Base-by-base conservation (phyloP, 2,113 vertebrate species). In the Peromyscus californicus region DNA sequence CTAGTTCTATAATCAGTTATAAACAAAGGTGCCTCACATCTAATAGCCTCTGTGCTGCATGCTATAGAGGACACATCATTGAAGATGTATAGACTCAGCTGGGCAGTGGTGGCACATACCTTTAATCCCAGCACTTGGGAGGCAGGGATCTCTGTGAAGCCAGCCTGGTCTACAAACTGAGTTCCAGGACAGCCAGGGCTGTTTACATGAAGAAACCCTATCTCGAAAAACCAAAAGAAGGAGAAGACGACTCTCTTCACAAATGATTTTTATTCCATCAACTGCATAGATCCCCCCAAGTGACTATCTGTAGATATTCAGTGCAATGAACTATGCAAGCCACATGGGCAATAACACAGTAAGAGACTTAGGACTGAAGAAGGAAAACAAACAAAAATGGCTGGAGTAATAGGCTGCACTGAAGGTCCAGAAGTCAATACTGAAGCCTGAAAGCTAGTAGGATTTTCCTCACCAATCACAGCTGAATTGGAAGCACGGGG, bases 341-440 rank as follows among this genome's bases (percentile, higher is more conserved):
- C 57, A 75, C 24, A 67, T 54, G 15, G 17, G 2, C 80, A 84
- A 51, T 63, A 85, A 42, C 29, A 84, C 45, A 96, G 21, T 61
- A 91, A 67, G n/a, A 59, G 51, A 57, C 48, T 94, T 74, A 42
- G 4, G 45, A 61, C 29, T 57, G 7, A 45, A 93, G 29, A 67
- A 54, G 54, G 82, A 83, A 4, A 54, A 72, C 26, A 72, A 79
- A 74, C 42, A 51, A 83, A 83, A 83, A 84, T 84, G 24, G 13
- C 24, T 84, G 57, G 12, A 39, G 22, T 76, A 65, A 83, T 48
- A 95, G 48, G 59, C 5, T 67, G 0, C n/a, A 80, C 4, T 42
- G n/a, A 86, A 97, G 67, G 51, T 29, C 26, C 67, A 95, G 69
- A 26, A 57, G 45, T 92, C 63, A 69, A 87, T 91, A 78, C n/a